Evolutionary conservation across 2,888 invertebrate genomes (phyloP), one percentile per base, ranked within the genome.

Genomic region (Oscheius sp.): DNA sequence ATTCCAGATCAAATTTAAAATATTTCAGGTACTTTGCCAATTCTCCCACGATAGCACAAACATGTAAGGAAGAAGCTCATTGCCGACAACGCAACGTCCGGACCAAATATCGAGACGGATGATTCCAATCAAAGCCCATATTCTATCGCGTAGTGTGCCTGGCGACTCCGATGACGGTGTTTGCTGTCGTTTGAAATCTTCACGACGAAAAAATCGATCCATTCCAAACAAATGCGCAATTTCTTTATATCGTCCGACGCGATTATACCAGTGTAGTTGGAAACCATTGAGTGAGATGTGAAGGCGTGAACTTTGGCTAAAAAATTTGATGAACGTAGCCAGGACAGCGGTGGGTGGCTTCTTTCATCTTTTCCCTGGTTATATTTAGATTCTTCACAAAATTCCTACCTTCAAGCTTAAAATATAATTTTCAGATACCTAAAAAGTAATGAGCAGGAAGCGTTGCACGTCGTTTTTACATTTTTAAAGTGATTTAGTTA

Each of bases 41-140:
- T 67, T 59, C 47, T 67, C 67, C 47, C 45, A 67, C 2, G 67
- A 59, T 20, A 67, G 59, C 6, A 67, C 67, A 17, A 59, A 57
- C 67, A 67, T 67, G 17, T 95, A 94, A 0, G 97, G 96, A 26
- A 96, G 91, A 73, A 95, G 89, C 72, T 93, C 91, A 88, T 97
- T 98, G 33, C 97, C 97, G 87, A 95, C 95, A 4, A 96, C 94
- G 74, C 95, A 90, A 72, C 95, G 91, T 54, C 94, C 94, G 33
- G 93, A 92, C 80, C 92, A 92, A 59, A 97, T 91, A 86, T 96
- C 95, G 76, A 94, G 33, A 9, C 73, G 67, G 6, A 83, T 73
- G 6, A 72, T 62, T 24, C 84, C 83, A 24, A 81, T 57, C 14
- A 84, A 64, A 33, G 78, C 72, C 84, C 82, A 84, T 38, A 83